Evolutionary conservation across 1,140 invertebrate genomes (phyloP).

Genomic region (Arion vulgaris): DNA sequence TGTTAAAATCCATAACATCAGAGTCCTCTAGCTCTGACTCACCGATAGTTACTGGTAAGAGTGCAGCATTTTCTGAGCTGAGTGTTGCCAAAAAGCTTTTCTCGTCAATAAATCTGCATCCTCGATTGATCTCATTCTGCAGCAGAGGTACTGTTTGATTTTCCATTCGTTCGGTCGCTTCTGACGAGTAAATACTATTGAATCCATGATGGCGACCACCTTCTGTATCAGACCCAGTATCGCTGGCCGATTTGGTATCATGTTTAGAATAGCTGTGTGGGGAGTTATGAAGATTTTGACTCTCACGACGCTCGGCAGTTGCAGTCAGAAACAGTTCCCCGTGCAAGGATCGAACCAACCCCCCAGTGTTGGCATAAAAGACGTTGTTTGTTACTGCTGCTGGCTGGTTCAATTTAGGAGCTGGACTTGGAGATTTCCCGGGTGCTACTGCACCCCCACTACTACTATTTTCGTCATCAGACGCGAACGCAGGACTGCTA

Average conservation of each 20-base stretch:
- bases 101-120: slow-evolving; percentile 68
- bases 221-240: slow-evolving; percentile 24
- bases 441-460: slow-evolving; percentile 34
- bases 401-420: slow-evolving; percentile 21
- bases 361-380: slow-evolving; percentile 22
- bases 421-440: slow-evolving; percentile 40
- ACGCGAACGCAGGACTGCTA: slow-evolving; percentile 95
- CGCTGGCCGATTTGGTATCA: slow-evolving; percentile 16
- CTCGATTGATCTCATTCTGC: slow-evolving; percentile 55
- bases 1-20: neutral
- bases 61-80: slow-evolving; percentile 66
- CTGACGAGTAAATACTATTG: slow-evolving; percentile 30
- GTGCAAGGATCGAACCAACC: slow-evolving; percentile 31
- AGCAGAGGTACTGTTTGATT: slow-evolving; percentile 47
- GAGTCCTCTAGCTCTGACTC: slow-evolving; percentile 14
- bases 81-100: slow-evolving; percentile 62
- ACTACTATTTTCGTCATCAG: slow-evolving; percentile 83
- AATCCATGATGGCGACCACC: slow-evolving; percentile 18
- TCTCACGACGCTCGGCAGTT: neutral
- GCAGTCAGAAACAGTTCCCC: slow-evolving; percentile 7
- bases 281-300: slow-evolving; percentile 6
- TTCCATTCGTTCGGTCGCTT: slow-evolving; percentile 20
- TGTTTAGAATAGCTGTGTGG: slow-evolving; percentile 14
- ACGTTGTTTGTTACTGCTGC: slow-evolving; percentile 59
- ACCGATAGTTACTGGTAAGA: slow-evolving; percentile 45